These are phyloP conservation scores for Frankliniella fusca DNA, from an alignment of 2,888 invertebrate genomes.

Conservation along the genomic window DNA sequence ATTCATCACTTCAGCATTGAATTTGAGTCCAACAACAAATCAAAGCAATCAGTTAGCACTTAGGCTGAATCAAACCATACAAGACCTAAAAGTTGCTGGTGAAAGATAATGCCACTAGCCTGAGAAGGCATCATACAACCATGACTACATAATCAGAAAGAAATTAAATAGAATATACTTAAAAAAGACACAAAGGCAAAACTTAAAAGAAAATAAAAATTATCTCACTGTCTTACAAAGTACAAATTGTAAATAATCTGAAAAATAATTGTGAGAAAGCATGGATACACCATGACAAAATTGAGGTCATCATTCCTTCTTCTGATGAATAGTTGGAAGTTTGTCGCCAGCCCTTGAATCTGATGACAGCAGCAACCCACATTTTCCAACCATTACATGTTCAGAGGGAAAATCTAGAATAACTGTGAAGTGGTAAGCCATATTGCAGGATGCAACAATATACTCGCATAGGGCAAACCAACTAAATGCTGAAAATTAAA, in stretches of 20 bases:
- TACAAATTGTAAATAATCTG: too few relatives aligned
- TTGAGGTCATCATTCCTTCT: not conserved
- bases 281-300: not conserved
- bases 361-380: not conserved
- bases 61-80: too few relatives aligned
- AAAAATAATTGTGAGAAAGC: not conserved
- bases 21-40: too few relatives aligned
- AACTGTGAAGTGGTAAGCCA: conserved; percentile 87
- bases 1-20: too few relatives aligned
- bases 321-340: conserved; percentile 4
- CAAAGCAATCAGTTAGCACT: too few relatives aligned
- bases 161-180: not conserved
- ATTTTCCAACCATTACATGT: conserved; percentile 61
- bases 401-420: conserved; percentile 82
- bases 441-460: conserved; percentile 83
- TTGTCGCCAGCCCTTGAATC: not conserved
- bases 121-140: too few relatives aligned
- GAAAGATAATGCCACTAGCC: too few relatives aligned
- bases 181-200: too few relatives aligned
- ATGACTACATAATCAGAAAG: not conserved
- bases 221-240: too few relatives aligned
- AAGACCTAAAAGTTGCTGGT: too few relatives aligned
- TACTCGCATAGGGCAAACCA: conserved; percentile 93
- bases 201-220: too few relatives aligned
- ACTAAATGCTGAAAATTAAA: conserved; percentile 72